Percentiles rank a stretch among this genome's conserved stretches.
Evolutionary conservation across 2,113 vertebrate genomes (phyloP).

Genomic region (Bufo bufo): DNA sequence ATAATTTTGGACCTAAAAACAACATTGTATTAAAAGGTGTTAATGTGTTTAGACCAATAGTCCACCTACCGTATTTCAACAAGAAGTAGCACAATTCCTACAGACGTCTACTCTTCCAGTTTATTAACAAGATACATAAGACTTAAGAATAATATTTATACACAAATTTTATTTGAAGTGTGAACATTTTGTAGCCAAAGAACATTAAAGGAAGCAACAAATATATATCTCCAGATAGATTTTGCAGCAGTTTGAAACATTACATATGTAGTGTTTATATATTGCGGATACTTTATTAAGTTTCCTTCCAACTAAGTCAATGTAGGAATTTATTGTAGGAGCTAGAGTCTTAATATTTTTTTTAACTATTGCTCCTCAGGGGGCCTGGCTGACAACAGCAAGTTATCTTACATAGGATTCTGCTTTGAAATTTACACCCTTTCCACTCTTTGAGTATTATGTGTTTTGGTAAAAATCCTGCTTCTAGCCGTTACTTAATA

Average conservation of each 20-base stretch:
- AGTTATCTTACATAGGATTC: conserved; percentile 44
- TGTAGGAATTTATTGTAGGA: conserved; percentile 46
- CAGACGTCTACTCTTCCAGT: neutral
- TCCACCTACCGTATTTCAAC: neutral
- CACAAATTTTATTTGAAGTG: neutral
- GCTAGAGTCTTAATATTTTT: conserved; percentile 29
- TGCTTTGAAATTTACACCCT: conserved; percentile 31
- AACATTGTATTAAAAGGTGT: neutral
- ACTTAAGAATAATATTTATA: conserved; percentile 2
- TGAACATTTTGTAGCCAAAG: neutral
- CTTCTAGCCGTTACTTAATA: conserved; percentile 19
- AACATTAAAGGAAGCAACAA: conserved; percentile 8
- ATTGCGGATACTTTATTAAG: conserved; percentile 31
- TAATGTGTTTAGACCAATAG: neutral
- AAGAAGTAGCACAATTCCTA: neutral
- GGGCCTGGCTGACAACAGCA: conserved; percentile 24
- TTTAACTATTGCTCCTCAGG: conserved; percentile 46
- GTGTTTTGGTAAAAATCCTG: conserved; percentile 13
- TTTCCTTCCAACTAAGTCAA: conserved; percentile 39
- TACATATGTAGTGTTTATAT: conserved; percentile 34
- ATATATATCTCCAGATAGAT: neutral
- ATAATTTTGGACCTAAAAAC: neutral
- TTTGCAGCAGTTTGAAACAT: conserved; percentile 24
- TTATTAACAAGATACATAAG: neutral
- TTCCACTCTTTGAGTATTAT: conserved; percentile 14